Percentiles rank a stretch among this genome's conserved stretches.
These are phyloP conservation scores for Scomber scombrus DNA, from an alignment of 2,113 vertebrate genomes.

Conservation along the genomic window DNA sequence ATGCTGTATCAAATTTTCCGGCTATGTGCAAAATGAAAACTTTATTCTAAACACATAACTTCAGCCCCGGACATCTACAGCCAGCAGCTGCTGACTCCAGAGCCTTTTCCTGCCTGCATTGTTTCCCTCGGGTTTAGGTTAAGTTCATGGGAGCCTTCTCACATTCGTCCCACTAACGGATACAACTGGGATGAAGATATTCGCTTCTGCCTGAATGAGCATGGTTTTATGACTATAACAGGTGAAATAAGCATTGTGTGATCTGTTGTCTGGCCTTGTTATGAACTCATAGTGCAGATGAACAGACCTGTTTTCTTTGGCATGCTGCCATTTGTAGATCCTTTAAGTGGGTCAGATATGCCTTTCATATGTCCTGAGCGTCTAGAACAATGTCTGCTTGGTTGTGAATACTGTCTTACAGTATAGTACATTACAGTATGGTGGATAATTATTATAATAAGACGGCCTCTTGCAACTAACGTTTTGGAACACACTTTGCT, in stretches of 20 bases:
- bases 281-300: slow-evolving; percentile 13
- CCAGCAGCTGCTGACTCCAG: slow-evolving; percentile 40
- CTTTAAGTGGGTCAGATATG: not conserved
- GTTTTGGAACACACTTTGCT: not conserved
- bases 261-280: slow-evolving; percentile 10
- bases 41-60: slow-evolving; percentile 48
- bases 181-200: slow-evolving; percentile 51
- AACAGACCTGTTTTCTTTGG: slow-evolving; percentile 42
- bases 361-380: slow-evolving; percentile 6
- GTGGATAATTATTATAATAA: not conserved
- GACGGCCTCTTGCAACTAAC: not conserved
- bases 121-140: slow-evolving; percentile 49
- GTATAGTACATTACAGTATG: too few species aligned
- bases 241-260: slow-evolving; percentile 16
- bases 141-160: slow-evolving; percentile 29
- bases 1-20: slow-evolving; percentile 23
- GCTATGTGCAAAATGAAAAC: slow-evolving; percentile 40
- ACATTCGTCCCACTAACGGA: slow-evolving; percentile 23
- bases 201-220: slow-evolving; percentile 22
- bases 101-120: slow-evolving; percentile 58
- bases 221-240: slow-evolving; percentile 14
- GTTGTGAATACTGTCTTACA: not conserved
- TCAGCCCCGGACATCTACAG: slow-evolving; percentile 31
- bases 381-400: not conserved
- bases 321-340: slow-evolving; percentile 1